A percentile compares a stretch with the other conserved stretches of the same genome.
Conservation (phyloP, 2,113 vertebrate genomes). For the Myotis lucifugus region DNA sequence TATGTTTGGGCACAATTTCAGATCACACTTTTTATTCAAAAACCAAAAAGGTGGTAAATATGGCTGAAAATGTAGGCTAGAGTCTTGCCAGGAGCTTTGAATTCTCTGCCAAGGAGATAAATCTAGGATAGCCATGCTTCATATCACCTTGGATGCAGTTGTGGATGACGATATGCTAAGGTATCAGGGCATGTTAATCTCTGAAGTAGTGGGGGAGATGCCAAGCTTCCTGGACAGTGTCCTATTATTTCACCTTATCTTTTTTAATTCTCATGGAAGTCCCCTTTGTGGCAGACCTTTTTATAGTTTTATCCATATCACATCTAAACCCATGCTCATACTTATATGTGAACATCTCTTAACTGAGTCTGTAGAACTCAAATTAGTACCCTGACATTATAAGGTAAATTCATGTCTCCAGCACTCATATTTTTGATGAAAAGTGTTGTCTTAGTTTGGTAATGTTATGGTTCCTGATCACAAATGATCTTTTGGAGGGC, state of each 20-base stretch:
- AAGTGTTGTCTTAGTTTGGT: background rate
- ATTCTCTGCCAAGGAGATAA: background rate
- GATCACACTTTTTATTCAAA: background rate
- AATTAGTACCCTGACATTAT: background rate
- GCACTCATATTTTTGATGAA: background rate
- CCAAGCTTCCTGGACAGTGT: background rate
- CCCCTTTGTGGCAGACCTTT: background rate
- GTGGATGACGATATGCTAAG: background rate
- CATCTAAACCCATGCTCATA: background rate
- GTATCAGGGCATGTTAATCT: background rate
- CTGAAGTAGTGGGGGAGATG: background rate
- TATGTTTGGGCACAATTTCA: background rate
- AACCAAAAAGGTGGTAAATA: background rate
- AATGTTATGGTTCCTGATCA: background rate
- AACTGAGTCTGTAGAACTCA: background rate
- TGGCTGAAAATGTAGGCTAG: background rate
- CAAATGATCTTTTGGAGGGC: background rate
- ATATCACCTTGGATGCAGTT: background rate
- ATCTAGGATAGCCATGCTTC: background rate
- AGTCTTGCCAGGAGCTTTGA: background rate
- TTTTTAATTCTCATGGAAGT: background rate
- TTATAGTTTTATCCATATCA: background rate
- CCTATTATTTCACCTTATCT: background rate
- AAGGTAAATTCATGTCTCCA: background rate
- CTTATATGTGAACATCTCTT: background rate